phyloP scores from a whole-genome alignment of 2,888 invertebrate species.

The Busseola fusca region DNA sequence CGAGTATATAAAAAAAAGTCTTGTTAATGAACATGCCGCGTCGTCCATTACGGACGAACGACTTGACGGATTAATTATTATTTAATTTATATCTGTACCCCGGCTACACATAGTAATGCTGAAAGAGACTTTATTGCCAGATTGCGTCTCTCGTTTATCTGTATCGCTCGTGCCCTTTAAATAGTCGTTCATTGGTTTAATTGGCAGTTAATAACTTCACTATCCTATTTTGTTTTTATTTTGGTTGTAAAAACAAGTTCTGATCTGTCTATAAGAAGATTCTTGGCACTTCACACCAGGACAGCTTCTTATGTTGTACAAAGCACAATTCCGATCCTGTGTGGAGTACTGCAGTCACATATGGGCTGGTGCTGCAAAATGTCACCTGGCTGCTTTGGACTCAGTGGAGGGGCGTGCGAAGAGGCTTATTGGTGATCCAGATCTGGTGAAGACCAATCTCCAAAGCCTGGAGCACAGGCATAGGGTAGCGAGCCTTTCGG shows the following conservation, averaged over 20 bases:
- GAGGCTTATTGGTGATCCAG: no score
- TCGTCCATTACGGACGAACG: conserved; percentile 50
- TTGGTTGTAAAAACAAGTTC: not conserved
- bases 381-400: no score
- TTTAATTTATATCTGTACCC: conserved; percentile 65
- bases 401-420: no score
- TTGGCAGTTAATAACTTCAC: conserved; percentile 36
- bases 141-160: conserved; percentile 41
- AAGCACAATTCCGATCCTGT: no score
- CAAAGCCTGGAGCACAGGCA: no score
- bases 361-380: no score
- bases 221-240: not conserved
- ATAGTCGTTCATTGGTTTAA: conserved; percentile 35
- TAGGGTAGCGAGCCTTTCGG: no score
- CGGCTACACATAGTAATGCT: conserved; percentile 43
- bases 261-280: not conserved
- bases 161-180: conserved; percentile 32
- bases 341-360: no score
- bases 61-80: conserved; percentile 72
- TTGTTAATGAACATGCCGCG: conserved; percentile 64
- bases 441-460: no score
- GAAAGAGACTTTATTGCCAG: conserved; percentile 52
- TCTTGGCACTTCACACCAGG: no score
- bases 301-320: no score
- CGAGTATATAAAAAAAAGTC: conserved; percentile 50